Evolutionary conservation across 2,797 vertebrate genomes (phyloP).

Genomic region (Sternarchorhynchus goeldii): DNA sequence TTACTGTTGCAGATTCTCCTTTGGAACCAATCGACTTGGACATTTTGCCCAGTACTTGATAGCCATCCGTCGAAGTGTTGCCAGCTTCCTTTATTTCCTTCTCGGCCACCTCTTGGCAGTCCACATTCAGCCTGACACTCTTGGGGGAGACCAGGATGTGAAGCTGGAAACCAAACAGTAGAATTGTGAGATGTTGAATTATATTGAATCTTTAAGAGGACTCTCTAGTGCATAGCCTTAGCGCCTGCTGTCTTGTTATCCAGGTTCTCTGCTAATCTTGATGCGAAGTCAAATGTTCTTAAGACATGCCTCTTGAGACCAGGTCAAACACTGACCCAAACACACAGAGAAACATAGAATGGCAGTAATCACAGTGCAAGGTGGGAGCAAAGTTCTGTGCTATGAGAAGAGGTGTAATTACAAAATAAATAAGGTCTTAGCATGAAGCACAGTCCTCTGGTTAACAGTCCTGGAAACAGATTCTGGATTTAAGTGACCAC

Average conservation of each 20-base stretch:
- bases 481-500: conserved; percentile 46
- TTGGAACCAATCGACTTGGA: conserved; percentile 78
- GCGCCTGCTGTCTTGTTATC: conserved; percentile 53
- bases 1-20: conserved; percentile 88
- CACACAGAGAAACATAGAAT: neutral
- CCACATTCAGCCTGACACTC: conserved; percentile 87
- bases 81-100: conserved; percentile 86
- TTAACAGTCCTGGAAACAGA: conserved; percentile 44
- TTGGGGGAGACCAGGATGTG: conserved; percentile 90
- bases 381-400: conserved; percentile 58
- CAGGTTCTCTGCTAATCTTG: conserved; percentile 49
- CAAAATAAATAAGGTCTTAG: conserved; percentile 23
- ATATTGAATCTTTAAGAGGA: conserved; percentile 13
- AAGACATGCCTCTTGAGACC: neutral
- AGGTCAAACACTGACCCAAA: conserved; percentile 10
- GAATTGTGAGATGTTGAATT: neutral
- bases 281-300: conserved; percentile 9
- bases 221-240: conserved; percentile 47
- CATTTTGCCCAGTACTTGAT: conserved; percentile 94
- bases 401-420: conserved; percentile 13
- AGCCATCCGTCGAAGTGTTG: conserved; percentile 89
- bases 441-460: conserved; percentile 34
- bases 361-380: neutral
- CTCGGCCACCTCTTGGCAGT: conserved; percentile 89
- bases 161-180: conserved; percentile 75